Base-by-base conservation (phyloP, 2,797 vertebrate species). In the Lophotriccus pileatus region DNA sequence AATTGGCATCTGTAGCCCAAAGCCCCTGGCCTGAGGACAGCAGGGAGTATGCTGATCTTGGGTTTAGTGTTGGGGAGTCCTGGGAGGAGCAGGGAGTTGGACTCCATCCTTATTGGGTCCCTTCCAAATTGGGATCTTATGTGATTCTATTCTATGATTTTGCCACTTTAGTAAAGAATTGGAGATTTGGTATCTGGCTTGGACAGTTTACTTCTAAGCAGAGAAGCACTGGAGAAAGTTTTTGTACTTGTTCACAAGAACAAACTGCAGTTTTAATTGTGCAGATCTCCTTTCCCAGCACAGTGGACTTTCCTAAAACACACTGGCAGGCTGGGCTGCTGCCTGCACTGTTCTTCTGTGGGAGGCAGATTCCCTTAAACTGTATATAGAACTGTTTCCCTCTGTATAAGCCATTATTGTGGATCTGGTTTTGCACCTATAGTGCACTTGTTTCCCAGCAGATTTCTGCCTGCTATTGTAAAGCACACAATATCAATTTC, bases 301-400 rank as follows among this genome's bases (percentile, higher is more conserved):
- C 50, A 58, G 25, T 14, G 24, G 62, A 37, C 12, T 36, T 53
- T n/a, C 47, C 39, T 46, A 32, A 30, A 44, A 14, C 0, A 0
- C 22, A 73, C 24, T 69, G 39, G 32, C 13, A 55, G 23, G 14
- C 32, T 7, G 3, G 25, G 58, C 44, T 32, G 23, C 34, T 50
- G n/a, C 20, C 47, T n/a, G 14, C 27, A 32, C 36, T 1, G 2
- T 12, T 73, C n/a, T 83, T 60, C 64, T 2, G 2, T 8, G 25
- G 32, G 34, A 63, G 32, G 23, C 23, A 59, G 32, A 43, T 69
- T 89, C 56, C 36, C 21, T 59, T 50, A 32, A 77, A 46, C 46
- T 43, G 11, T 34, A 14, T 23, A 7, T 60, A 49, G 67, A 77
- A 77, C 52, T 2, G 1, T 70, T 89, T 10, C 9, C 3, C 10